Evolutionary conservation across 2,888 invertebrate species (phyloP).

Genomic region (Cosmopolites sordidus): DNA sequence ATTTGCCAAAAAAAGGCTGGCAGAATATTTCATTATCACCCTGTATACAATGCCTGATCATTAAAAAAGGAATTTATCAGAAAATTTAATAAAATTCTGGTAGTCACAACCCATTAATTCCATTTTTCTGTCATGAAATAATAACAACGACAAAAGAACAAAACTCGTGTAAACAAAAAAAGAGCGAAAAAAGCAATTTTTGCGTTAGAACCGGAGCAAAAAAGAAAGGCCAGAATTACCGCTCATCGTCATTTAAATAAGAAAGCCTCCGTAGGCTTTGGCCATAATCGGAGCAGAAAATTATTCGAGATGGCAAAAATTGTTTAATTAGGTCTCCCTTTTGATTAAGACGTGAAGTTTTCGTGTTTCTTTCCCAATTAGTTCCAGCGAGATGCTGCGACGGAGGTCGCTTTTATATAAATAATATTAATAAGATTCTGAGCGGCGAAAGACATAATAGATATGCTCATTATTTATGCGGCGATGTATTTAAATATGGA

Average conservation of each 20-base stretch:
- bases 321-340: background rate
- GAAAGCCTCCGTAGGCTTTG: background rate
- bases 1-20: too few species aligned
- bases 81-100: too few species aligned
- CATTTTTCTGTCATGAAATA: too few species aligned
- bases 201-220: background rate
- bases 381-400: background rate
- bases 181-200: background rate
- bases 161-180: background rate
- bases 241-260: constrained; percentile 1
- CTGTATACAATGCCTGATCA: too few species aligned
- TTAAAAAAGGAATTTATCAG: too few species aligned
- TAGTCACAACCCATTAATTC: too few species aligned
- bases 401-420: background rate
- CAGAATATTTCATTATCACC: too few species aligned
- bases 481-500: too few species aligned
- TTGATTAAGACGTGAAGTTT: background rate
- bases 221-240: background rate
- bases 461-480: too few species aligned
- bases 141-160: background rate
- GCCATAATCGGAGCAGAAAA: background rate
- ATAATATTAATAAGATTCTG: background rate
- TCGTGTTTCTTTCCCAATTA: constrained; percentile 1
- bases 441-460: too few species aligned
- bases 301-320: constrained; percentile 1